phyloP scores from a whole-genome alignment of 2,113 vertebrate genomes.

The Lucifuga dentata region DNA sequence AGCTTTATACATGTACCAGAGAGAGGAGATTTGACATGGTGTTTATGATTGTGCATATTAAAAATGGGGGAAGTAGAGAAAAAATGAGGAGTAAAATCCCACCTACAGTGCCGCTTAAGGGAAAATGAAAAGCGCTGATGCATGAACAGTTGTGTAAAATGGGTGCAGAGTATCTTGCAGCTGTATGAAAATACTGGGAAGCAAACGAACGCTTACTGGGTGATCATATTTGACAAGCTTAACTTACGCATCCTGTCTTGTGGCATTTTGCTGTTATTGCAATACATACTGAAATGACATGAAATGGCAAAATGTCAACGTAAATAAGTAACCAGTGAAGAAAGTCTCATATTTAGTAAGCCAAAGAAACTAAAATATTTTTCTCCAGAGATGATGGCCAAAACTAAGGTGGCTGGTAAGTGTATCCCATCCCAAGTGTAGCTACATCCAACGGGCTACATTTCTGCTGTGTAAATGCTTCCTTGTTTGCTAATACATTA shows the following conservation, averaged over 20 bases:
- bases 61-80: constrained; percentile 45
- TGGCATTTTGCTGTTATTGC: constrained; percentile 38
- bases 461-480: too few species aligned
- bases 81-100: constrained; percentile 59
- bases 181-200: constrained; percentile 44
- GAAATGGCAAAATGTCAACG: neutral
- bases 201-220: constrained; percentile 49
- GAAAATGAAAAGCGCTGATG: constrained; percentile 47
- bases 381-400: too few species aligned
- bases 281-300: constrained; percentile 23
- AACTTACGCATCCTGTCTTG: constrained; percentile 37
- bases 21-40: constrained; percentile 36
- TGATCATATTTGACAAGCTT: constrained; percentile 54
- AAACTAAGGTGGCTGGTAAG: too few species aligned
- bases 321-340: too few species aligned
- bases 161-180: constrained; percentile 31
- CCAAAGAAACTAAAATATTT: too few species aligned
- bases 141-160: constrained; percentile 49
- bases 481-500: too few species aligned
- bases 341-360: too few species aligned
- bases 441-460: too few species aligned
- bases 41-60: constrained; percentile 56
- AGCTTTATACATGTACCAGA: constrained; percentile 34
- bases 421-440: too few species aligned
- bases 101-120: constrained; percentile 50